phyloP scores from a whole-genome alignment of 2,888 invertebrate species.

The Dascillus cervinus region DNA sequence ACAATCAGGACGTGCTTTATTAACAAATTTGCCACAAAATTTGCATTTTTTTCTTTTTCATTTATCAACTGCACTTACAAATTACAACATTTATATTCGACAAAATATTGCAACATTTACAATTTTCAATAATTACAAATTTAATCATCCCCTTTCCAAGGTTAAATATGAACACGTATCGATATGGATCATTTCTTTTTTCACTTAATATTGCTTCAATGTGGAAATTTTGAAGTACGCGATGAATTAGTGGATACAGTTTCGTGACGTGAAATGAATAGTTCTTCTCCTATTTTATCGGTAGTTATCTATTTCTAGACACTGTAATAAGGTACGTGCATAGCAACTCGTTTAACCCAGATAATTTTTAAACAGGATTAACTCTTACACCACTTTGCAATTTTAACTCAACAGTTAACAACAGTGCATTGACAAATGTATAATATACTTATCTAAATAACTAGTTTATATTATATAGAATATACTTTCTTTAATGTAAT shows the following conservation, averaged over 20 bases:
- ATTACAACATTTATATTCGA: no score
- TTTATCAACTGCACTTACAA: conserved; percentile 28
- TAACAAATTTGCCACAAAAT: conserved; percentile 37
- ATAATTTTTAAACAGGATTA: no score
- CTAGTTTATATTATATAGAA: conserved; percentile 12
- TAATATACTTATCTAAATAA: conserved; percentile 10
- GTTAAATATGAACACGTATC: neutral
- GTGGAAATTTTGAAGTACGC: no score
- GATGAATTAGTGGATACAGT: no score
- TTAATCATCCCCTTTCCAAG: no score
- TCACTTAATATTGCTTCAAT: neutral
- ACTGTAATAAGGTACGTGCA: conserved; percentile 34
- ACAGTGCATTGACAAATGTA: conserved; percentile 33
- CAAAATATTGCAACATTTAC: no score
- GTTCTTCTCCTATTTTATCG: conserved; percentile 1
- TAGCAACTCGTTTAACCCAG: conserved; percentile 24
- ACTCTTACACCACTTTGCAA: no score
- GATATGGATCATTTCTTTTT: neutral
- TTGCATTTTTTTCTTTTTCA: conserved; percentile 31
- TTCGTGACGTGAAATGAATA: no score
- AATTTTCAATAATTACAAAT: no score
- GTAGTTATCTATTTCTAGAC: conserved; percentile 16
- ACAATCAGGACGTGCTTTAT: conserved; percentile 21
- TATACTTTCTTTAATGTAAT: conserved; percentile 17
- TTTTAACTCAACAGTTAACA: conserved; percentile 11